Evolutionary conservation across 2,113 vertebrate genomes (phyloP).

Genomic region (Nycticryphes semicollaris): DNA sequence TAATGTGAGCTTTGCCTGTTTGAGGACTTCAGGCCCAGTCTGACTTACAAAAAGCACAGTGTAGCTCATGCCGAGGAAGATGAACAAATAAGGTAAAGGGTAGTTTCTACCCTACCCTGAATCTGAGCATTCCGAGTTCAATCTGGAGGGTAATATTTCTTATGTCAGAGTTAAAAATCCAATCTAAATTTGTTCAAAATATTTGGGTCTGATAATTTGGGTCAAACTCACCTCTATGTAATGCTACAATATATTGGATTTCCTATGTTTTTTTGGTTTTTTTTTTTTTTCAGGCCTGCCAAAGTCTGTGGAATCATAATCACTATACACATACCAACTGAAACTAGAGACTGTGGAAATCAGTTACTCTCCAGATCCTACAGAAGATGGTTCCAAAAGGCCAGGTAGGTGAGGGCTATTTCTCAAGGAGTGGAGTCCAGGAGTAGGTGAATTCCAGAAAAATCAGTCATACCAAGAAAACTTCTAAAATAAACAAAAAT

Average conservation of each 20-base stretch:
- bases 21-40: not conserved
- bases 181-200: not conserved
- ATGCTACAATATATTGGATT: not conserved
- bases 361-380: not conserved
- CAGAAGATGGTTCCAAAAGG: not conserved
- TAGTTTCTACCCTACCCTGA: not conserved
- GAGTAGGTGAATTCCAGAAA: not conserved
- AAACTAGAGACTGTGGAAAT: constrained; percentile 35
- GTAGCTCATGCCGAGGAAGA: not conserved
- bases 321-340: constrained; percentile 1
- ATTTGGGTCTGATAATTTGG: not conserved
- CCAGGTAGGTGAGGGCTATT: not conserved
- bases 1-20: not conserved
- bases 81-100: not conserved
- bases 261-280: not conserved
- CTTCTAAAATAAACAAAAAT: not conserved
- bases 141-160: not conserved
- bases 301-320: constrained; percentile 5
- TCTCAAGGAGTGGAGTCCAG: not conserved
- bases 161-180: not conserved
- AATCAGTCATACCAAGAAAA: not conserved
- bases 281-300: not conserved
- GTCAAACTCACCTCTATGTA: not conserved
- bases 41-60: not conserved
- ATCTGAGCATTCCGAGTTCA: not conserved